phyloP scores from a whole-genome alignment of 2,888 invertebrate species.

The Hoplodrina blanda region DNA sequence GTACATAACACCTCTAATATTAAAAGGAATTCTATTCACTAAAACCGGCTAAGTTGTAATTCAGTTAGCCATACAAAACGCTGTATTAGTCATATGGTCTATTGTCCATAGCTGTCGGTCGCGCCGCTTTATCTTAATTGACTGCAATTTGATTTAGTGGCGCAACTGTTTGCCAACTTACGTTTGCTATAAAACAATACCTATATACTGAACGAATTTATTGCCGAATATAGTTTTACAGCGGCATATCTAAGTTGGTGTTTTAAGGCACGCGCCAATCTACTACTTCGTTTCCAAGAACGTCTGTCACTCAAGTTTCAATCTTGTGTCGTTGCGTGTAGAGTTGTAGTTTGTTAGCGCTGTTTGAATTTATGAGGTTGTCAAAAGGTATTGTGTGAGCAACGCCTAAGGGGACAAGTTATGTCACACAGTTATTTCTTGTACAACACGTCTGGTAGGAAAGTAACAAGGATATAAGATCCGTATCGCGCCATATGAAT shows the following conservation, averaged over 20 bases:
- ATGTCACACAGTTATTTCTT: constrained; percentile 85
- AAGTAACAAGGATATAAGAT: constrained; percentile 89
- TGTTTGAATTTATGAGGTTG: constrained; percentile 65
- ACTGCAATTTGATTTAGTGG: constrained; percentile 89
- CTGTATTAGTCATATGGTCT: constrained; percentile 86
- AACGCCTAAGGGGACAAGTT: constrained; percentile 85
- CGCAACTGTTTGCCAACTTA: constrained; percentile 75
- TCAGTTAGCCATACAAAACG: constrained; percentile 87
- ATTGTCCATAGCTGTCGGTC: constrained; percentile 87
- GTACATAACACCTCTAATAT: constrained; percentile 52
- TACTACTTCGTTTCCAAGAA: constrained; percentile 51
- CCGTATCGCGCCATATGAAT: constrained; percentile 78
- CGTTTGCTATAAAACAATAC: constrained; percentile 61
- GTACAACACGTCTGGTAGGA: constrained; percentile 82
- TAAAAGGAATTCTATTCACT: constrained; percentile 77
- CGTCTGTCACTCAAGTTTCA: constrained; percentile 51
- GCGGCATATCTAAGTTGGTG: constrained; percentile 70
- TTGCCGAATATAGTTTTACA: constrained; percentile 61
- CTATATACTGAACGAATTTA: constrained; percentile 62
- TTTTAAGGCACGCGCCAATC: constrained; percentile 70
- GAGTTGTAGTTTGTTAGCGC: constrained; percentile 42
- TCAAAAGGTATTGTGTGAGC: constrained; percentile 76
- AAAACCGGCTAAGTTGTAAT: constrained; percentile 76
- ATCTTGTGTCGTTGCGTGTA: constrained; percentile 59
- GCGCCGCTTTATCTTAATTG: constrained; percentile 89